These are phyloP conservation scores for Drosophila watanabei DNA, from an alignment of 1,140 invertebrate species.

Conservation along the genomic window DNA sequence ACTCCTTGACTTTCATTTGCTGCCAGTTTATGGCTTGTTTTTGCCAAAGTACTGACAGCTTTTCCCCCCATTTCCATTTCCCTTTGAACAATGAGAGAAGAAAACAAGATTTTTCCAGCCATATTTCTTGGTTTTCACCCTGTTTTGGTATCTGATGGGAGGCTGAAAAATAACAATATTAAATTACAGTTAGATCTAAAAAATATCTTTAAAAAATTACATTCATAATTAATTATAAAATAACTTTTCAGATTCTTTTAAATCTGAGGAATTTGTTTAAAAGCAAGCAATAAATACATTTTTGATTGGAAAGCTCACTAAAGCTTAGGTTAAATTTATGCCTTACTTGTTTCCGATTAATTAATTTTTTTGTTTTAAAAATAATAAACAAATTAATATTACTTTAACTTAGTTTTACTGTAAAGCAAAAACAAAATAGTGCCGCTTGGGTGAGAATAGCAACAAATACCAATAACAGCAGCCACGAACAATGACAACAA, in stretches of 20 bases:
- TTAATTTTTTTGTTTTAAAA: neutral
- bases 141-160: slow-evolving; percentile 20
- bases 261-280: too few relatives aligned
- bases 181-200: slow-evolving; percentile 1
- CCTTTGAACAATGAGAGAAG: slow-evolving; percentile 14
- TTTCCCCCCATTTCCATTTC: neutral
- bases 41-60: slow-evolving; percentile 13
- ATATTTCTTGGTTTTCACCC: slow-evolving; percentile 39
- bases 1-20: slow-evolving; percentile 30
- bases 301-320: neutral
- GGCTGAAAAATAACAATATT: slow-evolving; percentile 11
- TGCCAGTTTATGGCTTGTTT: slow-evolving; percentile 54
- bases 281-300: neutral
- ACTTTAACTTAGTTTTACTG: slow-evolving; percentile 5
- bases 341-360: too few relatives aligned
- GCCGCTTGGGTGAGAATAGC: slow-evolving; percentile 34
- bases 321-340: neutral
- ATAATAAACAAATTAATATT: neutral
- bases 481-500: slow-evolving; percentile 70
- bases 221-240: neutral
- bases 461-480: slow-evolving; percentile 23
- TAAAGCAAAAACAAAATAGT: slow-evolving; percentile 3
- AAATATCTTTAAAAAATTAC: neutral
- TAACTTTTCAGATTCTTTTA: too few relatives aligned
- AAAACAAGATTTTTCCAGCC: slow-evolving; percentile 40